Evolutionary conservation across 2,113 vertebrate genomes (phyloP).

Genomic region (Grantiella picta): DNA sequence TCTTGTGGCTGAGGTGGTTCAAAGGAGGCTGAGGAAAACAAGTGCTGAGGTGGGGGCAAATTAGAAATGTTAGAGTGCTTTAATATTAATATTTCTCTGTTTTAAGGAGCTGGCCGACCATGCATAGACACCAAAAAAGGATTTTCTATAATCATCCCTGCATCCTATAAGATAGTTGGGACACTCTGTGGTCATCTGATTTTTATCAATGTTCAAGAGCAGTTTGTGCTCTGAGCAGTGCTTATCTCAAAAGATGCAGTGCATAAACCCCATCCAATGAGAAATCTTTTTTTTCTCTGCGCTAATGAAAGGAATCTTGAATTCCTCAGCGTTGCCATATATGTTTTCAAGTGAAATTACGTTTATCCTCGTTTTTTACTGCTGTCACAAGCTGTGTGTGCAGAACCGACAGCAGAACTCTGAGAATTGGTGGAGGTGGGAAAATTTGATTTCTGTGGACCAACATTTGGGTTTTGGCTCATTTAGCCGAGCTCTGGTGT

Average conservation of each 20-base stretch:
- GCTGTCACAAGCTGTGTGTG: fast-evolving
- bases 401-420: neutral
- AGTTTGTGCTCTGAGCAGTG: neutral
- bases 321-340: neutral
- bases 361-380: neutral
- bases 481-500: neutral
- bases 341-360: neutral
- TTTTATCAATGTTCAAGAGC: neutral
- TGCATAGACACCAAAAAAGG: neutral
- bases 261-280: neutral
- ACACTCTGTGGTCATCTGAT: too few relatives aligned
- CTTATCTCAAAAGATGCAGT: neutral
- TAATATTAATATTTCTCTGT: neutral
- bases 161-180: neutral
- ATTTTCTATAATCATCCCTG: neutral
- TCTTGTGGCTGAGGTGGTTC: neutral
- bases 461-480: neutral
- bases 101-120: neutral
- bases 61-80: neutral
- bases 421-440: neutral
- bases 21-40: neutral
- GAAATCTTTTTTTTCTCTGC: neutral
- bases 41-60: neutral
- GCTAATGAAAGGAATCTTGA: neutral
- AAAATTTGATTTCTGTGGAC: neutral